Percentiles rank a stretch among this genome's conserved stretches.
phyloP scores from a whole-genome alignment of 1,140 invertebrate species.

The Euwallacea similis region DNA sequence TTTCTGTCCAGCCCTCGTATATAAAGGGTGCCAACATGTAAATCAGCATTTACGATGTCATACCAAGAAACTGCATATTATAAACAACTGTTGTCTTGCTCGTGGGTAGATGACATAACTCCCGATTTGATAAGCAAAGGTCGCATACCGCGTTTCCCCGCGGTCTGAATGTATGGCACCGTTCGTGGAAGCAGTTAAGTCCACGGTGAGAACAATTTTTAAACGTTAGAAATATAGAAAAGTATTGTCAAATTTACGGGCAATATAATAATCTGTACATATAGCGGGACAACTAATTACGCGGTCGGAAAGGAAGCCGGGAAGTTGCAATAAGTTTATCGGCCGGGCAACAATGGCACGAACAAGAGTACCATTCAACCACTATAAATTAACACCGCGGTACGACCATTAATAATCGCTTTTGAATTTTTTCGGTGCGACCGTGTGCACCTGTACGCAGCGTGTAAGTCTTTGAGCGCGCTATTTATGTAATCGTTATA shows the following conservation, averaged over 20 bases:
- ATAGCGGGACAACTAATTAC: constrained; percentile 23
- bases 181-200: too few relatives aligned
- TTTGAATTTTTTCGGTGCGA: constrained; percentile 25
- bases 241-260: too few relatives aligned
- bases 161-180: background rate
- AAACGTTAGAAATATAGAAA: too few relatives aligned
- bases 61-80: constrained; percentile 36
- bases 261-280: too few relatives aligned
- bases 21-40: background rate
- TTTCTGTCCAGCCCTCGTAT: background rate
- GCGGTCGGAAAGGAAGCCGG: constrained; percentile 3
- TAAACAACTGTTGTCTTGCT: constrained; percentile 21
- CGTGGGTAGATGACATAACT: constrained; percentile 39
- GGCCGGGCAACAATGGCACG: constrained; percentile 20
- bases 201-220: too few relatives aligned
- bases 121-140: constrained; percentile 32
- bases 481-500: constrained; percentile 35
- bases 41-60: constrained; percentile 13
- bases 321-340: constrained; percentile 25
- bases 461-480: constrained; percentile 32
- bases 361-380: constrained; percentile 28
- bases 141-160: constrained; percentile 13
- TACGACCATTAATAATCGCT: constrained; percentile 29
- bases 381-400: constrained; percentile 30
- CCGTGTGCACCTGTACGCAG: constrained; percentile 31